phyloP scores from a whole-genome alignment of 1,140 invertebrate species.

The Liolophura sinensis region DNA sequence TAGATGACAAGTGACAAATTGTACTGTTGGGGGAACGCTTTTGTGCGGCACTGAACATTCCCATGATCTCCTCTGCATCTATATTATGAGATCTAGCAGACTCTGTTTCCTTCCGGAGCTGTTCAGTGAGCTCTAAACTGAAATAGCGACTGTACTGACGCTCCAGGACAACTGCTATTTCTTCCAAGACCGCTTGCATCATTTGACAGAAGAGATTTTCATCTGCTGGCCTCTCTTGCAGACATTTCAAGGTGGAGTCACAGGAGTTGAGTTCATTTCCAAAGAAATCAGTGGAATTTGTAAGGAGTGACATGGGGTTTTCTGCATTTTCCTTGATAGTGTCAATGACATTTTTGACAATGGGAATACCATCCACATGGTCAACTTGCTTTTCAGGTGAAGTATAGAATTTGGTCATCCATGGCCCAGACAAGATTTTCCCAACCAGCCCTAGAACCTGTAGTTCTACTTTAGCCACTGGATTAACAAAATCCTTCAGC shows the following conservation, averaged over 20 bases:
- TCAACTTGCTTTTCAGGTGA: constrained; percentile 4
- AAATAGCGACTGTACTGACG: constrained; percentile 15
- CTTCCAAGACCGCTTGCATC: constrained; percentile 2
- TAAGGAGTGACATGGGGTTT: neutral
- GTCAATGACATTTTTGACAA: constrained; percentile 9
- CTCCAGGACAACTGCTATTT: constrained; percentile 1
- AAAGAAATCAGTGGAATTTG: constrained; percentile 4
- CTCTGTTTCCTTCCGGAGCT: constrained; percentile 5
- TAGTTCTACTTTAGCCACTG: constrained; percentile 6
- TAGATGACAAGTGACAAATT: too few relatives aligned
- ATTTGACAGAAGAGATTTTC: too few relatives aligned
- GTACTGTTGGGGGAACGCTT: too few relatives aligned
- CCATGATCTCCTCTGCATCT: too few relatives aligned
- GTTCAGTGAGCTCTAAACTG: constrained; percentile 6
- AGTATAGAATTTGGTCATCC: constrained; percentile 24
- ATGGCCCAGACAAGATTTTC: constrained; percentile 19
- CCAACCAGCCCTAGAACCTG: constrained; percentile 22
- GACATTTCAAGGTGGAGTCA: neutral
- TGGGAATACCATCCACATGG: constrained; percentile 12
- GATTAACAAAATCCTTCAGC: constrained; percentile 4
- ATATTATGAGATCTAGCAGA: too few relatives aligned
- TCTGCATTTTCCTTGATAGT: too few relatives aligned
- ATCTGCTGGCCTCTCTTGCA: neutral
- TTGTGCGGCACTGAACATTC: too few relatives aligned
- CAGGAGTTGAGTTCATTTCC: constrained; percentile 1